These are phyloP conservation scores for Plusia festucae DNA, from an alignment of 2,888 invertebrate genomes.

Conservation along the genomic window DNA sequence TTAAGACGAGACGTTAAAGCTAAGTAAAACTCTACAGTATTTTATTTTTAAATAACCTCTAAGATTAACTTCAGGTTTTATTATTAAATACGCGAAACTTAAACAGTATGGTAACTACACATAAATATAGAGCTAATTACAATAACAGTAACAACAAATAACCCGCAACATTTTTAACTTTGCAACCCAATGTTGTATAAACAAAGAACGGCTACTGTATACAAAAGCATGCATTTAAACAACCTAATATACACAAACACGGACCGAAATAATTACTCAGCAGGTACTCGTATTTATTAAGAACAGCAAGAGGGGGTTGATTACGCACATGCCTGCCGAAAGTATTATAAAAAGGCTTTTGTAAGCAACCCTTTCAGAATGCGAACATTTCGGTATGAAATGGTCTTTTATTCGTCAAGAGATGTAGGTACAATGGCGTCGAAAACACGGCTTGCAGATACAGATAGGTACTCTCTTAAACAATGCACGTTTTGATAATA, in stretches of 20 bases:
- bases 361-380: constrained; percentile 79
- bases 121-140: background rate
- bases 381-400: constrained; percentile 75
- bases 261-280: constrained; percentile 75
- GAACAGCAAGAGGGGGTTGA: constrained; percentile 72
- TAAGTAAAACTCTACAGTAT: too few species aligned
- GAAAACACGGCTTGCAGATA: constrained; percentile 78
- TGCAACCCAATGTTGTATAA: background rate
- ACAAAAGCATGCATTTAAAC: constrained; percentile 49
- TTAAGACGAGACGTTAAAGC: too few species aligned
- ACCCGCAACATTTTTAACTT: background rate
- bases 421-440: constrained; percentile 73
- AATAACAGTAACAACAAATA: background rate
- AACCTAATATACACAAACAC: constrained; percentile 52
- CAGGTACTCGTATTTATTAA: constrained; percentile 73
- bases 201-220: constrained; percentile 14
- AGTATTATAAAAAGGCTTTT: constrained; percentile 86
- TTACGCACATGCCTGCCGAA: constrained; percentile 79
- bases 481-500: constrained; percentile 84
- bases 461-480: constrained; percentile 80
- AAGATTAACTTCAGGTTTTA: background rate
- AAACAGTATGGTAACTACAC: background rate
- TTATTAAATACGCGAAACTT: background rate
- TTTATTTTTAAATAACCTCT: background rate
- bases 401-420: constrained; percentile 82